Evolutionary conservation across 1,140 invertebrate species (phyloP), one percentile per base, ranked within the genome.

Genomic region (Chironomus tepperi): DNA sequence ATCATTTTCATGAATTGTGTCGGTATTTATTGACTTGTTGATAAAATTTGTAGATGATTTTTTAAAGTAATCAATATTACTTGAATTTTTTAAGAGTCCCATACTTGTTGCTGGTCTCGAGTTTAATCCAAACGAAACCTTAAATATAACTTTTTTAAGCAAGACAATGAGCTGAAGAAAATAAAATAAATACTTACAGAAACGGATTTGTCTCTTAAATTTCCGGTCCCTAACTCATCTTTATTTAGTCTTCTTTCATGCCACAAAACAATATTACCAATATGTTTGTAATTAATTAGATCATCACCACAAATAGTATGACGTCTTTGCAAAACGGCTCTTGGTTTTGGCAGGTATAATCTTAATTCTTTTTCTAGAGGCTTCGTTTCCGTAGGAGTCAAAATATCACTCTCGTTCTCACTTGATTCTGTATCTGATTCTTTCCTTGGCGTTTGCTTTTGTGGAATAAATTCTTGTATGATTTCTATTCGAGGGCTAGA

Each of bases 241-340:
- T 78, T 79, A 7, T 75, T 77, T 1, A 79, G 75, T n/a, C 80
- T 81, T 8, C 77, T 76, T 65, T 81, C 79, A 42, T 81, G 78
- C 79, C 79, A 81, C 0, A 78, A 77, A 7, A 78, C 77, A 1
- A 79, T 76, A 9, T 79, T 79, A 74, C 77, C 65, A 65, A 79
- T 76, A 8, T 79, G 77, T 74, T 79, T 77, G 42, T 80, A 79
- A 75, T 43, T 64, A n/a, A 75, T 77, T 64, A 80, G 78, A 64
- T 82, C 79, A 75, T 80, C 77, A 7, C 94, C 93, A 77, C 93
- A 93, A 77, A 96, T 94, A 6, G 94, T 95, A 73, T 95, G 93
- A 24, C 95, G 84, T 10, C 95, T 86, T 81, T 93, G 92, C 18
- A 87, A 82, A 75, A 87, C 84, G 21, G 89, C 87, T 47, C 90